phyloP scores from a whole-genome alignment of 2,888 invertebrate genomes.

The Phyto melanocephala region DNA sequence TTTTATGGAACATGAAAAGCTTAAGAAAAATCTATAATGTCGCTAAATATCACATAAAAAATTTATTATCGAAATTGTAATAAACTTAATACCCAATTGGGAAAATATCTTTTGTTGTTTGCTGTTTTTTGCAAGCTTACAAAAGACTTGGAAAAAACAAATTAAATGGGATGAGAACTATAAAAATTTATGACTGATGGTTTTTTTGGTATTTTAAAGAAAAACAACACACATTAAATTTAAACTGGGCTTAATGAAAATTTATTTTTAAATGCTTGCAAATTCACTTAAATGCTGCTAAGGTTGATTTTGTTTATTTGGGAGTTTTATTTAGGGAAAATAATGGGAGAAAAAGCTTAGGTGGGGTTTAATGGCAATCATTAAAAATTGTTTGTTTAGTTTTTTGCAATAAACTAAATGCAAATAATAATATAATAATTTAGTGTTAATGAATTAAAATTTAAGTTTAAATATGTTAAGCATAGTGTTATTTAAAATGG shows the following conservation, averaged over 20 bases:
- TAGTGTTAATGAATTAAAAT: too few relatives aligned
- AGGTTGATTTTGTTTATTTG: background rate
- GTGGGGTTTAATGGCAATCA: too few relatives aligned
- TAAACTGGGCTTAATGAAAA: constrained; percentile 18
- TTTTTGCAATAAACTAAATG: too few relatives aligned
- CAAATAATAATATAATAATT: too few relatives aligned
- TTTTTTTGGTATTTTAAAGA: background rate
- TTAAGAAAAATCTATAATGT: constrained; percentile 54
- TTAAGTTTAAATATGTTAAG: too few relatives aligned
- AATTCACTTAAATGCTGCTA: background rate
- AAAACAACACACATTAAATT: background rate
- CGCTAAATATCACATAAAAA: constrained; percentile 58
- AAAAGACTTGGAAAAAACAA: background rate
- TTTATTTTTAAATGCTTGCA: background rate
- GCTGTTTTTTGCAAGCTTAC: background rate
- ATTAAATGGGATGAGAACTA: background rate
- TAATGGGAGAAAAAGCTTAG: background rate
- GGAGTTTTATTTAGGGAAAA: background rate
- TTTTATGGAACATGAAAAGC: constrained; percentile 30
- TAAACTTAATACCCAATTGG: constrained; percentile 34
- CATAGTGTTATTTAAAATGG: too few relatives aligned
- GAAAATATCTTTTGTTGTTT: background rate
- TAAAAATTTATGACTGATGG: background rate
- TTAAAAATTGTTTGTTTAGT: too few relatives aligned
- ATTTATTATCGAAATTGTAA: constrained; percentile 35